Evolutionary conservation across 2,888 invertebrate genomes (phyloP).

Genomic region (Caenorhabditis sp.): DNA sequence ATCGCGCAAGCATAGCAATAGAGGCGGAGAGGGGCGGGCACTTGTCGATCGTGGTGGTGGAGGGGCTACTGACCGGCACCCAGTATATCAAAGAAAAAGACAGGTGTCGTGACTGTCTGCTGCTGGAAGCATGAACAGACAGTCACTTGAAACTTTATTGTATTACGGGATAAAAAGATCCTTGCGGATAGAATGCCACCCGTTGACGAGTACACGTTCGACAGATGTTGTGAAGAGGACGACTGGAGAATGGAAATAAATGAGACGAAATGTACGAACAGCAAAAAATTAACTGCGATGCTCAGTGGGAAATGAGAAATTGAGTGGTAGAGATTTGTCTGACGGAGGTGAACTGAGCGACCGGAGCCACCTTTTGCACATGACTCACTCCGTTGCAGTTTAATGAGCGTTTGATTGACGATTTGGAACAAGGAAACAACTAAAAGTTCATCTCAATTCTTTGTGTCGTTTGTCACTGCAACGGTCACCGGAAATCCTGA

Average conservation of each 20-base stretch:
- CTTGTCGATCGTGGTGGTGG: constrained; percentile 23
- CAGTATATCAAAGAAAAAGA: constrained; percentile 22
- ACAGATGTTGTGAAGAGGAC: constrained; percentile 44
- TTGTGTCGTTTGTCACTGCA: constrained; percentile 10
- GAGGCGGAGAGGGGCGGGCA: constrained; percentile 34
- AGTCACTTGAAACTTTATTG: constrained; percentile 47
- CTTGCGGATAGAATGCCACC: constrained; percentile 10
- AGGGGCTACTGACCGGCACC: constrained; percentile 41
- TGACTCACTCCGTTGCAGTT: constrained; percentile 34
- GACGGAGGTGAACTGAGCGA: neutral
- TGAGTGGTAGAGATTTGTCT: constrained; percentile 11
- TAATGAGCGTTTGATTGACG: constrained; percentile 44
- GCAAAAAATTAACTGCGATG: constrained; percentile 52
- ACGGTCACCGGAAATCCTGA: constrained; percentile 51
- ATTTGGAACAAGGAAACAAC: constrained; percentile 1
- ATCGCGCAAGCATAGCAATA: constrained; percentile 49
- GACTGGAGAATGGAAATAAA: constrained; percentile 16
- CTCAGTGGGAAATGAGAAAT: constrained; percentile 38
- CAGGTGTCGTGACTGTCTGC: constrained; percentile 37
- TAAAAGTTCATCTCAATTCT: constrained; percentile 24
- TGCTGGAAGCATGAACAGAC: constrained; percentile 38
- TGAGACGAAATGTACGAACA: constrained; percentile 16
- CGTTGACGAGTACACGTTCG: neutral
- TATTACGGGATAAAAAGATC: constrained; percentile 21
- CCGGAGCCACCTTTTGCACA: constrained; percentile 8